Evolutionary conservation across 2,888 invertebrate species (phyloP), one percentile per base, ranked within the genome.

Genomic region (Unio pictorum): DNA sequence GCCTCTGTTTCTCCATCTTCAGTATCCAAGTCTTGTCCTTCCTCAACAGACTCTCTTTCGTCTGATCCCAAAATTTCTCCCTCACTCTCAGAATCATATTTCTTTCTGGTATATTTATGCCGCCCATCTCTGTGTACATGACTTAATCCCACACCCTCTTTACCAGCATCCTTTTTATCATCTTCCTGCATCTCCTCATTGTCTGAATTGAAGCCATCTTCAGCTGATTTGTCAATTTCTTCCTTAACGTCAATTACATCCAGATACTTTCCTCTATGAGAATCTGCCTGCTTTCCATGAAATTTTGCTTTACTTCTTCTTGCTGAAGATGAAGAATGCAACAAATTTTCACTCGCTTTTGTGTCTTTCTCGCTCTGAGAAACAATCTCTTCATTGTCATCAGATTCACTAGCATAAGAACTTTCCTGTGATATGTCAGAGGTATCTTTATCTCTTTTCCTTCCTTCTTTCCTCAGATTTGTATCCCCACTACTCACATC

Each of bases 311-410:
- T 45, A 45, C 3, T 45, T 11, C 15, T 15, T 11, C 45, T 45
- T 45, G 45, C 11, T 45, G 45, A 45, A 45, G 45, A 45, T 15
- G 45, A 15, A 11, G 45, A 45, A 45, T 45, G 45, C 45, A 45
- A 45, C 11, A 11, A 45, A 45, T 11, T 45, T 45, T 45, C 45
- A 45, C 45, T 45, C 45, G 15, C 3, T 45, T 45, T 45, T 15
- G 0, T 45, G 45, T 15, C 45, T 15, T 45, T 45, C 15, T 45
- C 15, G 11, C 45, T 45, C 45, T 45, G 45, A 58, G 66, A 58
- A 6, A 57, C 64, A 57, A 61, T 20, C 20, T 68, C 45, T 55
- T 68, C 57, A 18, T 62, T 45, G 28, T 61, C 61, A 69, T 23
- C 54, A 56, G 28, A 57, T 59, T 61, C 68, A 15, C 45, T 11